Base-by-base conservation (phyloP, 2,797 vertebrate species). In the Poeciliopsis paucimaculata region DNA sequence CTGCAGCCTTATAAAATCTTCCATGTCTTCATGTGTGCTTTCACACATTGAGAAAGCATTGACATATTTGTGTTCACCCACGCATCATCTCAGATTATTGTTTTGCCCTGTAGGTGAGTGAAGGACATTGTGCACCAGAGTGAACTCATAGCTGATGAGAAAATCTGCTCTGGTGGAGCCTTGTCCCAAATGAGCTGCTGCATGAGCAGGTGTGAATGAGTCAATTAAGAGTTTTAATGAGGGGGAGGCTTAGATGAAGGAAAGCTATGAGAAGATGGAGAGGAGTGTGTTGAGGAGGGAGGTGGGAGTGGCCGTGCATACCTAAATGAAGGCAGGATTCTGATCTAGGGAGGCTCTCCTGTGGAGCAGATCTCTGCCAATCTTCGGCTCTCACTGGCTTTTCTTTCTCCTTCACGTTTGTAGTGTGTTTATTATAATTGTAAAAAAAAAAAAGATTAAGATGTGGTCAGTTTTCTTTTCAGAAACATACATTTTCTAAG, bases 191-290 rank as follows among this genome's bases (percentile, higher is more conserved):
- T 92, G 91, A 93, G 88, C 84, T 89, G 76, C 84, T 88, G 89
- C 90, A 92, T 82, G 80, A 92, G 92, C 92, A 93, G 92, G 92
- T 95, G 93, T 91, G 93, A 94, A 93, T 88, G 85, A 94, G 93
- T 94, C 92, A 94, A 95, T 95, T 94, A 94, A 89, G 88, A 91
- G 78, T 94, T 94, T 94, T 94, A 94, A 94, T 94, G 92, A 94
- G 87, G 78, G 82, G 89, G 88, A 91, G 89, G 84, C 86, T 53
- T 75, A 83, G 88, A 88, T 84, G 93, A 90, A 87, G 89, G 85
- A 77, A 85, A 77, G 85, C 62, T 64, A 84, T 77, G 79, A 80
- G 86, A 79, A 82, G 84, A 86, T 72, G 84, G 82, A 83, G 75
- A 78, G 78, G 28, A 47, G 62, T 77, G 36, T 39, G 82, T 23